Percentiles rank a stretch among this genome's conserved stretches.
Conservation (phyloP, 1,140 invertebrate species). For the Halyomorpha halys region DNA sequence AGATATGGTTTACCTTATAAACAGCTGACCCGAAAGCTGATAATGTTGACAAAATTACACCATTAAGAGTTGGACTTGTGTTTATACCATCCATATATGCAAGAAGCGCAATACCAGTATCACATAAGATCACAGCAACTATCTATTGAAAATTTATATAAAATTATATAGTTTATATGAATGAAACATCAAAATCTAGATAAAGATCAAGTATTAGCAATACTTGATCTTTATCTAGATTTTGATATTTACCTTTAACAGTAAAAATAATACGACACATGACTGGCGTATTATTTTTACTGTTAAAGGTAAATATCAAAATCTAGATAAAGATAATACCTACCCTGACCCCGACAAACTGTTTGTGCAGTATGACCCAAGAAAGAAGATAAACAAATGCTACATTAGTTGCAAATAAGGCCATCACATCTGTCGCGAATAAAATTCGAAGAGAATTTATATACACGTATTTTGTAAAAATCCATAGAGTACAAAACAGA, state of each 20-base stretch:
- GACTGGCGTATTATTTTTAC: too few relatives aligned
- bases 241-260: background rate
- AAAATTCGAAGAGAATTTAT: conserved; percentile 73
- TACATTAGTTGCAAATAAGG: conserved; percentile 85
- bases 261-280: too few relatives aligned
- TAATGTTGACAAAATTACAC: conserved; percentile 78
- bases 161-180: too few relatives aligned
- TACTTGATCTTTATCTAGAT: background rate
- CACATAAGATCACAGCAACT: conserved; percentile 86
- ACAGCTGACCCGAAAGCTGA: conserved; percentile 83
- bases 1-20: conserved; percentile 57
- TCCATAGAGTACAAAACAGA: conserved; percentile 81
- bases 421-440: conserved; percentile 81
- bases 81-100: conserved; percentile 94
- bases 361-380: conserved; percentile 91
- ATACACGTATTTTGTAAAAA: conserved; percentile 87
- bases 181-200: background rate
- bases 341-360: conserved; percentile 90
- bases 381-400: conserved; percentile 87
- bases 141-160: conserved; percentile 49
- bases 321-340: conserved; percentile 37
- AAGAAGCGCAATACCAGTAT: conserved; percentile 83
- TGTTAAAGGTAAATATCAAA: background rate
- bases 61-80: conserved; percentile 75
- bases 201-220: too few relatives aligned